Evolutionary conservation across 2,888 invertebrate species (phyloP).

Genomic region (Phytoseiulus persimilis): DNA sequence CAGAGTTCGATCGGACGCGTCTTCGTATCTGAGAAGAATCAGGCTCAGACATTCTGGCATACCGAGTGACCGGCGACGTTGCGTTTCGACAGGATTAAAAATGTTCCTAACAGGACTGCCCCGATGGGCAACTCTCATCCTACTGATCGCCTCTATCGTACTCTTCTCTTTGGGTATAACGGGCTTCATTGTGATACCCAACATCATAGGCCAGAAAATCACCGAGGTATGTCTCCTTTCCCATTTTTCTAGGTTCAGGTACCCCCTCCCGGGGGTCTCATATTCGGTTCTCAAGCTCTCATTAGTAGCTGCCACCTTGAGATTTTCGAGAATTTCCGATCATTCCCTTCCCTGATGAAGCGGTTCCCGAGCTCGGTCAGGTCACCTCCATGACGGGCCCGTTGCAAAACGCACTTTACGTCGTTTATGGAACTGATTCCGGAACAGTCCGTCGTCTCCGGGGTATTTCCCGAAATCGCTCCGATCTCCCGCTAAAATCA

Average conservation of each 20-base stretch:
- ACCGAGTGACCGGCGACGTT: background rate
- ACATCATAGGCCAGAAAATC: slow-evolving; percentile 28
- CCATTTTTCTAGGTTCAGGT: too few relatives aligned
- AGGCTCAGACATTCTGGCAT: background rate
- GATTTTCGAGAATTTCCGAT: too few relatives aligned
- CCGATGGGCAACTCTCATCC: slow-evolving; percentile 24
- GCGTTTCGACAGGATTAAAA: background rate
- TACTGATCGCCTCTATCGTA: background rate
- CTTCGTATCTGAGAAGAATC: background rate
- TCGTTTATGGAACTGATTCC: background rate
- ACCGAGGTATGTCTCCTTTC: background rate
- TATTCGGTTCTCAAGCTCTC: too few relatives aligned
- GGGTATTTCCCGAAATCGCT: background rate
- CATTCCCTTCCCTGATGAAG: too few relatives aligned
- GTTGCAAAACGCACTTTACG: background rate
- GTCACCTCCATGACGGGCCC: too few relatives aligned
- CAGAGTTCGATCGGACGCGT: background rate
- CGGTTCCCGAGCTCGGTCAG: too few relatives aligned
- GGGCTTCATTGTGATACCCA: slow-evolving; percentile 10
- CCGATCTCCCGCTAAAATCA: background rate
- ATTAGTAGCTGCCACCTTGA: too few relatives aligned
- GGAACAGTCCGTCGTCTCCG: background rate
- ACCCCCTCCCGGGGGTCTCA: too few relatives aligned
- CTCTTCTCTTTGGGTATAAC: slow-evolving; percentile 7
- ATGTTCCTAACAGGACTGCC: slow-evolving; percentile 32